Conservation (phyloP, 2,113 vertebrate species). For the Hippocampus comes region DNA sequence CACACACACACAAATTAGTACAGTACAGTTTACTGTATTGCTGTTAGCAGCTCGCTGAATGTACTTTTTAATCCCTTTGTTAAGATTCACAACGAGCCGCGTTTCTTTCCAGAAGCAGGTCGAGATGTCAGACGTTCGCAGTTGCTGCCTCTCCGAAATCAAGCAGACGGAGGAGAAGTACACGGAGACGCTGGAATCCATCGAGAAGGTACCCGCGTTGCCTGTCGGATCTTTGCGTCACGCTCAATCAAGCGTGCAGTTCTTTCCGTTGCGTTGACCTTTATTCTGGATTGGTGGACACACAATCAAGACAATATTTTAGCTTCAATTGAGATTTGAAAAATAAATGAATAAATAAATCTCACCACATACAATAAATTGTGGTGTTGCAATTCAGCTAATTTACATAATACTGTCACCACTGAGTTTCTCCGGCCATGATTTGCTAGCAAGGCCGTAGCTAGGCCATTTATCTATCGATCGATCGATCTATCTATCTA, state of each 20-base stretch:
- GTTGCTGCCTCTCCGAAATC: constrained; percentile 88
- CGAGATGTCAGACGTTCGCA: constrained; percentile 82
- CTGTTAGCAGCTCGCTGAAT: background rate
- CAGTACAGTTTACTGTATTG: background rate
- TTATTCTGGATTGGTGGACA: background rate
- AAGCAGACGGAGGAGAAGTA: constrained; percentile 95
- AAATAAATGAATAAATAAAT: background rate
- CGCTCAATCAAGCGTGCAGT: background rate
- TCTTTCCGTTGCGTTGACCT: background rate
- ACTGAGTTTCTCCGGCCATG: background rate
- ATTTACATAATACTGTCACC: background rate
- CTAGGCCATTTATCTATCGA: too few relatives aligned
- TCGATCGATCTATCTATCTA: too few relatives aligned
- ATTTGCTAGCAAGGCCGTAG: background rate
- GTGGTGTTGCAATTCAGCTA: background rate
- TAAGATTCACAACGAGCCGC: background rate
- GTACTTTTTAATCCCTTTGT: background rate
- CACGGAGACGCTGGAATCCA: constrained; percentile 90
- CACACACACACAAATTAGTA: background rate
- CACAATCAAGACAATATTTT: background rate
- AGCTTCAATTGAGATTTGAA: too few relatives aligned
- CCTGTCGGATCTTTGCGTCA: background rate
- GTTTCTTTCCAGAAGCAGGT: constrained; percentile 56
- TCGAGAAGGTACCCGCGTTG: constrained; percentile 78
- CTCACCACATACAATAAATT: background rate